phyloP scores from a whole-genome alignment of 2,888 invertebrate species.

The Stomorhina lunata region DNA sequence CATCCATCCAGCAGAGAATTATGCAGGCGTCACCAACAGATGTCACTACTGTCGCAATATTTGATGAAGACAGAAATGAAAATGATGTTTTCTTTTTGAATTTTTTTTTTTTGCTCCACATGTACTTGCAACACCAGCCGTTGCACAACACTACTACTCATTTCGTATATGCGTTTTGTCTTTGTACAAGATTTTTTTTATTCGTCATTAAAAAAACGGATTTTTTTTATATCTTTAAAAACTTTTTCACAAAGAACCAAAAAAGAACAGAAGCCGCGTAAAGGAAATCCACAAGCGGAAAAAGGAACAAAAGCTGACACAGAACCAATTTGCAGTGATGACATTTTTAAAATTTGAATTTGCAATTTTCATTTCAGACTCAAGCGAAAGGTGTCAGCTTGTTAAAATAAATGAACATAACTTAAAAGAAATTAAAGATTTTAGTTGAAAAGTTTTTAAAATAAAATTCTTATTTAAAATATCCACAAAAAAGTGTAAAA shows the following conservation, averaged over 20 bases:
- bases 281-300: background rate
- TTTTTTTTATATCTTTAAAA: background rate
- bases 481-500: too few relatives aligned
- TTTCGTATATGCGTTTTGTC: background rate
- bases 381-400: background rate
- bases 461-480: too few relatives aligned
- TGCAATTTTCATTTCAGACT: background rate
- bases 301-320: conserved; percentile 6
- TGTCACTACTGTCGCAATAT: conserved; percentile 57
- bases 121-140: background rate
- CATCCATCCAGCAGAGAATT: conserved; percentile 34
- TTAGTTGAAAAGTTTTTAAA: too few relatives aligned
- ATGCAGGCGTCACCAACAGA: conserved; percentile 61
- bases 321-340: conserved; percentile 40
- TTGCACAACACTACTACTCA: too few relatives aligned
- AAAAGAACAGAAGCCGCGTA: background rate
- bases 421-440: too few relatives aligned
- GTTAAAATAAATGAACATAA: too few relatives aligned
- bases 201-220: background rate
- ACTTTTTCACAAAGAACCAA: background rate
- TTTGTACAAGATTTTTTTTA: background rate
- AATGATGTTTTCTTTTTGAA: conserved; percentile 36
- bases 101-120: background rate
- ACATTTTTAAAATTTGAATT: conserved; percentile 11
- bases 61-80: conserved; percentile 57